These are phyloP conservation scores for Tokudaia muenninki DNA, from an alignment of 2,797 vertebrate genomes.

Conservation along the genomic window DNA sequence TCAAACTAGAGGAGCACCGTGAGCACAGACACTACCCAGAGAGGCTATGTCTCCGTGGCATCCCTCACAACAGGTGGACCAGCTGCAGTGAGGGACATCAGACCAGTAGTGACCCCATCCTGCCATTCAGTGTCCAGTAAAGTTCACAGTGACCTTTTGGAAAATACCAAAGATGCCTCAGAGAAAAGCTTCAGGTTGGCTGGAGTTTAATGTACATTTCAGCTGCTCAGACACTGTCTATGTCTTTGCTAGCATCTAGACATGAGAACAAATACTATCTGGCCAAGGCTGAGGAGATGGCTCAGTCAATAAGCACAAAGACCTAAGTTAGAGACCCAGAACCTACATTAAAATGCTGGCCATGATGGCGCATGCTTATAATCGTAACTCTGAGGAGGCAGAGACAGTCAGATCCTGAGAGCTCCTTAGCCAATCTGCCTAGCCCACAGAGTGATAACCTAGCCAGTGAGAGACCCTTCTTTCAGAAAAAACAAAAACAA, in stretches of 20 bases:
- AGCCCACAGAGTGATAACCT: neutral
- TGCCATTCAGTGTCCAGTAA: neutral
- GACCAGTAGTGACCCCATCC: neutral
- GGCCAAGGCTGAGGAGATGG: neutral
- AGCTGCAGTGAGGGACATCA: neutral
- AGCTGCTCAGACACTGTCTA: neutral
- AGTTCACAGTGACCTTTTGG: neutral
- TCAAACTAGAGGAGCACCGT: neutral
- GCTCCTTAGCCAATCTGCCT: neutral
- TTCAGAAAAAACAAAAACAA: neutral
- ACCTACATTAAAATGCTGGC: neutral
- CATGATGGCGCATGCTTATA: neutral
- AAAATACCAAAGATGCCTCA: constrained; percentile 8
- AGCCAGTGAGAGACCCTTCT: neutral
- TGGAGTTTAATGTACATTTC: neutral
- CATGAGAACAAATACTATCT: neutral
- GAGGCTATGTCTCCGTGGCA: neutral
- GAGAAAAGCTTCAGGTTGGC: neutral
- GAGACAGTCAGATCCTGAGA: neutral
- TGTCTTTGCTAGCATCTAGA: neutral
- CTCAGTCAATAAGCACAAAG: neutral
- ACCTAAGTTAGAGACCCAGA: neutral
- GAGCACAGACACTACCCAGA: neutral
- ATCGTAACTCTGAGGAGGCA: neutral
- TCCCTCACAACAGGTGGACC: neutral